These are phyloP conservation scores for Clarias fuscus DNA, from an alignment of 2,797 vertebrate species.

Conservation along the genomic window DNA sequence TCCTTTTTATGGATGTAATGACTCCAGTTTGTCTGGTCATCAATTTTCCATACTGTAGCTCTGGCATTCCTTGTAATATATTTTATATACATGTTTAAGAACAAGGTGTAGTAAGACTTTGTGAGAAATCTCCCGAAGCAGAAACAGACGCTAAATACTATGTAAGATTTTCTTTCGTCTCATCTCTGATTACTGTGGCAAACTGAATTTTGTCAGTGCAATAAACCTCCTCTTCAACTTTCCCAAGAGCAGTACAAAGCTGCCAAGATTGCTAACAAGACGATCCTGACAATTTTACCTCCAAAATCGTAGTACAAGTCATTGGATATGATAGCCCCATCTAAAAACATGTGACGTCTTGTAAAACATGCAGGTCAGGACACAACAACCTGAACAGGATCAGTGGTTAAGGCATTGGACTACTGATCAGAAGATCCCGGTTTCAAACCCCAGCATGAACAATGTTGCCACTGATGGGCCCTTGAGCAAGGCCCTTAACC, in stretches of 20 bases:
- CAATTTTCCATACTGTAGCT: conserved; percentile 7
- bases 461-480: no score
- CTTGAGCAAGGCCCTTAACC: no score
- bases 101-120: background rate
- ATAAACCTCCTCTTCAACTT: background rate
- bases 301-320: background rate
- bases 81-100: background rate
- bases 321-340: background rate
- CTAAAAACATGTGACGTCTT: background rate
- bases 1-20: conserved; percentile 15
- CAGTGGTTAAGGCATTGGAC: no score
- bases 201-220: background rate
- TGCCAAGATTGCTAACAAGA: background rate
- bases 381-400: no score
- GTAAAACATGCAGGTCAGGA: no score
- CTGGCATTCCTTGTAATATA: conserved; percentile 1
- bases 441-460: no score
- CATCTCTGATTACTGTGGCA: background rate
- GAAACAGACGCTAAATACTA: background rate
- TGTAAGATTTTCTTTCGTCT: background rate
- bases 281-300: background rate
- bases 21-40: background rate
- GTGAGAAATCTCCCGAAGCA: background rate
- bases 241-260: background rate
- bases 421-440: no score